phyloP scores from a whole-genome alignment of 2,797 vertebrate species.

The Ammospiza maritima region DNA sequence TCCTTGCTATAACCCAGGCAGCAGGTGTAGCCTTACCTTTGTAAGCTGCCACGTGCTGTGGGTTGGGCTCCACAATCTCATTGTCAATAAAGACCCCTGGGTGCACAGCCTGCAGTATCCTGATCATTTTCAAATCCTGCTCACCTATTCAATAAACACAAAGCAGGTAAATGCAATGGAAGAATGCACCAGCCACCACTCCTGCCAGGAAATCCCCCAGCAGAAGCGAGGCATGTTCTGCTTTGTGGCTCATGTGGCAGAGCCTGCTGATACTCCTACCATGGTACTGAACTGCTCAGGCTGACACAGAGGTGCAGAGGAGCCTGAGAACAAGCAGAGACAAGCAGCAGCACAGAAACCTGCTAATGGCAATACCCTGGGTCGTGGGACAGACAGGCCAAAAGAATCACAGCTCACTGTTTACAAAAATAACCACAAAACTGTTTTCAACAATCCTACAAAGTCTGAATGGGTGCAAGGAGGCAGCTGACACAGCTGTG shows the following conservation, averaged over 20 bases:
- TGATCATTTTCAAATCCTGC: slow-evolving; percentile 72
- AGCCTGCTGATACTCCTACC: not conserved
- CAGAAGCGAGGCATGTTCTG: not conserved
- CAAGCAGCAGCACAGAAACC: not conserved
- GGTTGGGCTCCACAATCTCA: slow-evolving; percentile 64
- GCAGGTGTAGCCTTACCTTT: slow-evolving; percentile 38
- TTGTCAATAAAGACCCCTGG: slow-evolving; percentile 50
- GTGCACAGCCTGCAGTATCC: slow-evolving; percentile 53
- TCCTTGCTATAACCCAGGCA: not conserved
- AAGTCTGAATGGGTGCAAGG: not conserved
- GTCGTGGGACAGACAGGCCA: not conserved
- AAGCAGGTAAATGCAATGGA: not conserved
- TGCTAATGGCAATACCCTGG: not conserved
- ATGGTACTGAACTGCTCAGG: accelerated
- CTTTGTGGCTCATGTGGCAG: not conserved
- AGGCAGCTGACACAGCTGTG: not conserved
- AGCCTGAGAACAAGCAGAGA: not conserved
- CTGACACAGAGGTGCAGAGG: not conserved
- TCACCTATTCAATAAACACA: slow-evolving; percentile 44
- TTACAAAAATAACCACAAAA: not conserved
- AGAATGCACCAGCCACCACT: not conserved
- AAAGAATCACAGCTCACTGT: not conserved
- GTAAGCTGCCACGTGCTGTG: slow-evolving; percentile 61
- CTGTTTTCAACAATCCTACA: not conserved
- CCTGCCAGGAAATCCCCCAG: not conserved